Evolutionary conservation across 2,113 vertebrate species (phyloP), one percentile per base, ranked within the genome.

Genomic region (Andinoacara biseriatus): DNA sequence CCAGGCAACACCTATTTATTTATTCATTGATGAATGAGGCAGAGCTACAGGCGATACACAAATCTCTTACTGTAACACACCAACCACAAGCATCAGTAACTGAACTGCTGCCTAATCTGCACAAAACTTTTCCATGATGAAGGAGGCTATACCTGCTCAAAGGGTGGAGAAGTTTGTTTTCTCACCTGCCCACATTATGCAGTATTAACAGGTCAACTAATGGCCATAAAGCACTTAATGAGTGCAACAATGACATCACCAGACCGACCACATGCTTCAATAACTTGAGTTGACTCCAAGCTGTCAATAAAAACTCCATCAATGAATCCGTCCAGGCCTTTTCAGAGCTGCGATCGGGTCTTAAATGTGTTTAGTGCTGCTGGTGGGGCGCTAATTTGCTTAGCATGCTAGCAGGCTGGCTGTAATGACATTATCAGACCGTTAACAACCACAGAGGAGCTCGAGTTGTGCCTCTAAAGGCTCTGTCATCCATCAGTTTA

Each of bases 321-420:
- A 91, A 95, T 94, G 81, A 93, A 84, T 80, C 77, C 79, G 69
- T 72, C 63, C 90, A 57, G 74, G 69, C 81, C 62, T 56, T 86
- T 78, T 79, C 76, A 80, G 85, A 54, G 67, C 88, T 52, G 78
- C 40, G 61, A 91, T 78, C n/a, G 38, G 74, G 75, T 90, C 88
- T 93, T 87, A 90, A 93, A 94, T 82, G 91, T 82, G 83, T 93
- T 94, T 92, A 92, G 90, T 85, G 92, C 87, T 84, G 74, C 87
- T 91, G 90, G 65, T 22, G 58, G 79, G 85, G 81, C 61, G 11
- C 74, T 92, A 92, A 94, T 93, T 91, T 82, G 75, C 86, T 91
- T 84, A 86, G 89, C 81, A 83, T 84, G 83, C 86, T 76, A 43
- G 81, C 89, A 91, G 90, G 83, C 88, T 54, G 74, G 31, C 77